A percentile compares a stretch with the other conserved stretches of the same genome.
Conservation (phyloP, 2,113 vertebrate genomes). For the Microtus pennsylvanicus region DNA sequence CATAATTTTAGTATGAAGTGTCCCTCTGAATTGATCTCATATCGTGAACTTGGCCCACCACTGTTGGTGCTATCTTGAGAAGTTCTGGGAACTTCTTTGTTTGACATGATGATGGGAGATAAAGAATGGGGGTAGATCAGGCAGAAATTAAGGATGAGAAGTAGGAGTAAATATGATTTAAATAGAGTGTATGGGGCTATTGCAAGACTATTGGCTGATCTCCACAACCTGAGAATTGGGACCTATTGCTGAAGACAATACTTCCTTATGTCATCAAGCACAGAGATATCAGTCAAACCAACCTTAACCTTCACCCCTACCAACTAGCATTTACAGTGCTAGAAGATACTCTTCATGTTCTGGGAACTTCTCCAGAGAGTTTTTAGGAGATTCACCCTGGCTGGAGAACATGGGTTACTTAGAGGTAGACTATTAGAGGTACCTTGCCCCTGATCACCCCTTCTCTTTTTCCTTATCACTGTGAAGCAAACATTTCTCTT, state of each 20-base stretch:
- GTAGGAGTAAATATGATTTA: background rate
- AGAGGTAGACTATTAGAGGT: background rate
- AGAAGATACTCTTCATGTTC: background rate
- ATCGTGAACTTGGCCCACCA: too few species aligned
- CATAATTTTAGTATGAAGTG: background rate
- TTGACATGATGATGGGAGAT: background rate
- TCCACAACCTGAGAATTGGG: background rate
- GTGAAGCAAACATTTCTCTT: background rate
- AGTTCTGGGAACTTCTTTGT: background rate
- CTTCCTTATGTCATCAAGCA: background rate
- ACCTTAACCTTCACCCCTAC: background rate
- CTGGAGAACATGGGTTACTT: background rate
- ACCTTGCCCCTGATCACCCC: background rate
- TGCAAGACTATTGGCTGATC: background rate
- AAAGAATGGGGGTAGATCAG: background rate
- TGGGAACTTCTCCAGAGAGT: too few species aligned
- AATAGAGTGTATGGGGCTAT: background rate
- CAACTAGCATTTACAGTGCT: background rate
- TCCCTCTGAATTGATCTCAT: background rate
- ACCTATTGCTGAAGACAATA: background rate
- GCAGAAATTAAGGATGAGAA: background rate
- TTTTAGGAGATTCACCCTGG: background rate
- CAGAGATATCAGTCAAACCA: background rate
- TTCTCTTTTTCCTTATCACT: background rate
- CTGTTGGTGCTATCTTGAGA: background rate